These are phyloP conservation scores for Penaeus vannamei DNA, from an alignment of 1,140 invertebrate genomes.

Conservation along the genomic window DNA sequence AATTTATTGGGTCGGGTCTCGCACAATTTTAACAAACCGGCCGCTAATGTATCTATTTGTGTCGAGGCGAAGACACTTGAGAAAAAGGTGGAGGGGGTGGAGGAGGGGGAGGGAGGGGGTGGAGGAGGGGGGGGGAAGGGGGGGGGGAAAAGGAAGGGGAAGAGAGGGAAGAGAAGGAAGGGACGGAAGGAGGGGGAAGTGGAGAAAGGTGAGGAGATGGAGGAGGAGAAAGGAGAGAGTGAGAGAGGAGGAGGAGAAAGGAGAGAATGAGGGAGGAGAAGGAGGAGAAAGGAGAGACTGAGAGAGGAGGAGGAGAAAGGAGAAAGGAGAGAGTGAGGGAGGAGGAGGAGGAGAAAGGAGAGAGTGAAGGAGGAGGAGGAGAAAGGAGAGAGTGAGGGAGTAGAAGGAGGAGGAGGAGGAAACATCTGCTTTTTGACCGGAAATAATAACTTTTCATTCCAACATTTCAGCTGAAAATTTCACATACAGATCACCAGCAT, in stretches of 20 bases:
- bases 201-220: background rate
- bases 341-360: background rate
- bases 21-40: no score
- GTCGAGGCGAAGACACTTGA: no score
- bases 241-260: slow-evolving; percentile 16
- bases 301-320: background rate
- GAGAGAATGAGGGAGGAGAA: slow-evolving; percentile 18
- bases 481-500: no score
- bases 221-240: background rate
- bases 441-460: no score
- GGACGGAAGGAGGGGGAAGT: slow-evolving; percentile 5
- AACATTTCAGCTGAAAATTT: no score
- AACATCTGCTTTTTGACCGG: no score
- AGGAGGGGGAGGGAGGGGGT: background rate
- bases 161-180: background rate
- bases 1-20: no score
- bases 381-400: no score
- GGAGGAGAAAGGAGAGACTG: background rate
- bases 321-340: background rate
- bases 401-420: no score
- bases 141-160: background rate
- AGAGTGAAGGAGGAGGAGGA: no score
- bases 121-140: background rate
- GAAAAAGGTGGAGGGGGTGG: background rate
- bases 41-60: no score